Percentiles rank a stretch among this genome's conserved stretches.
These are phyloP conservation scores for Nymphicus hollandicus DNA, from an alignment of 2,113 vertebrate species.

Conservation along the genomic window DNA sequence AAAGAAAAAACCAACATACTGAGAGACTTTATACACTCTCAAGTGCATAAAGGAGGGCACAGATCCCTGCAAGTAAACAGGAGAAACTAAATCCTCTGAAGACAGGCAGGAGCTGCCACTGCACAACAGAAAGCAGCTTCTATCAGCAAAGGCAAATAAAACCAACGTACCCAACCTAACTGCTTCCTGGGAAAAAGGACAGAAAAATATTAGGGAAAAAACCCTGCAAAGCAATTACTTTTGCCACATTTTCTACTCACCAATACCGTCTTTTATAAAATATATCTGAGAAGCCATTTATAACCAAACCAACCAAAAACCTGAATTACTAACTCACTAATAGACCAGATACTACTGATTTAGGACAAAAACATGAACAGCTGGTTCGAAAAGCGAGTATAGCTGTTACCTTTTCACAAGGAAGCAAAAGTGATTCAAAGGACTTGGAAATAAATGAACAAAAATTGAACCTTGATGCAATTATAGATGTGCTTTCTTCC, in stretches of 20 bases:
- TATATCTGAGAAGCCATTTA: not conserved
- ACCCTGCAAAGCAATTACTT: not conserved
- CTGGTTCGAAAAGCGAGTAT: not conserved
- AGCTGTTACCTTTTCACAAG: not conserved
- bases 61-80: not conserved
- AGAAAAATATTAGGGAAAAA: not conserved
- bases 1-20: not conserved
- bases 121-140: not conserved
- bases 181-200: not conserved
- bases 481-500: not conserved
- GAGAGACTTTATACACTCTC: not conserved
- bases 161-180: not conserved
- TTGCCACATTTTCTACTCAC: not conserved
- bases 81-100: not conserved
- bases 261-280: not conserved
- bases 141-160: slow-evolving; percentile 8
- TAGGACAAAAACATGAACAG: not conserved
- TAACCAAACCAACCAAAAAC: not conserved
- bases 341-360: not conserved
- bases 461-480: not conserved
- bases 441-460: not conserved
- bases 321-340: not conserved
- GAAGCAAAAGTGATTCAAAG: not conserved
- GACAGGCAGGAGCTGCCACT: not conserved
- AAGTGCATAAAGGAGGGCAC: not conserved